These are phyloP conservation scores for Aquatica leii DNA, from an alignment of 2,888 invertebrate genomes.

Conservation along the genomic window DNA sequence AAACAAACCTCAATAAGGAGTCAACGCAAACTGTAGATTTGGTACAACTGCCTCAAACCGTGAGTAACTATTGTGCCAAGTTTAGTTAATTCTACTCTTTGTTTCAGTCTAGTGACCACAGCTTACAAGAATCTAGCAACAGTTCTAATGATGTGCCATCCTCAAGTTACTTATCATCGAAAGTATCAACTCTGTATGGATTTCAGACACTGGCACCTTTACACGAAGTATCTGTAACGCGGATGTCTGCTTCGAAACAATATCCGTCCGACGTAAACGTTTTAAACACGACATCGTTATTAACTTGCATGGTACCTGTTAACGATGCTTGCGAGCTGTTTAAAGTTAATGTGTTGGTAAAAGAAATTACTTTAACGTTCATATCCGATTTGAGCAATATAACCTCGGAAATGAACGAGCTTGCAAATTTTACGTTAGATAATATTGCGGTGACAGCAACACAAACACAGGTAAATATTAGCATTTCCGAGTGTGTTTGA, in stretches of 20 bases:
- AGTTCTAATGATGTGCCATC: too few relatives aligned
- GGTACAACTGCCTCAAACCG: background rate
- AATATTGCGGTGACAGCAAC: conserved; percentile 53
- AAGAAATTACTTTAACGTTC: conserved; percentile 61
- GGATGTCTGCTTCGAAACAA: too few relatives aligned
- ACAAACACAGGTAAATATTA: conserved; percentile 51
- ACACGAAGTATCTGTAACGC: too few relatives aligned
- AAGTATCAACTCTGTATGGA: too few relatives aligned
- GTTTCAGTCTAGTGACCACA: too few relatives aligned
- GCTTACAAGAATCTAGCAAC: too few relatives aligned
- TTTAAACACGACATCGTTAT: too few relatives aligned
- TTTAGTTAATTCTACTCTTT: too few relatives aligned
- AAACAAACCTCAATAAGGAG: conserved; percentile 6
- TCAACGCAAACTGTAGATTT: background rate
- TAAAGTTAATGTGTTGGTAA: conserved; percentile 58
- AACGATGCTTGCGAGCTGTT: conserved; percentile 10
- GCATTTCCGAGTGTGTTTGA: background rate
- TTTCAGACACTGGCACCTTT: too few relatives aligned
- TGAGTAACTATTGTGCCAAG: too few relatives aligned
- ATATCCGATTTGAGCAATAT: conserved; percentile 61
- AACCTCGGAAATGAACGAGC: conserved; percentile 60
- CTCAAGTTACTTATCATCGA: too few relatives aligned
- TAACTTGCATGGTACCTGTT: background rate
- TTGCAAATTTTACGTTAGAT: conserved; percentile 61
- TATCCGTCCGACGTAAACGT: too few relatives aligned